Evolutionary conservation across 2,888 invertebrate genomes (phyloP), one percentile per base, ranked within the genome.

Genomic region (Drosophila tanythrix): DNA sequence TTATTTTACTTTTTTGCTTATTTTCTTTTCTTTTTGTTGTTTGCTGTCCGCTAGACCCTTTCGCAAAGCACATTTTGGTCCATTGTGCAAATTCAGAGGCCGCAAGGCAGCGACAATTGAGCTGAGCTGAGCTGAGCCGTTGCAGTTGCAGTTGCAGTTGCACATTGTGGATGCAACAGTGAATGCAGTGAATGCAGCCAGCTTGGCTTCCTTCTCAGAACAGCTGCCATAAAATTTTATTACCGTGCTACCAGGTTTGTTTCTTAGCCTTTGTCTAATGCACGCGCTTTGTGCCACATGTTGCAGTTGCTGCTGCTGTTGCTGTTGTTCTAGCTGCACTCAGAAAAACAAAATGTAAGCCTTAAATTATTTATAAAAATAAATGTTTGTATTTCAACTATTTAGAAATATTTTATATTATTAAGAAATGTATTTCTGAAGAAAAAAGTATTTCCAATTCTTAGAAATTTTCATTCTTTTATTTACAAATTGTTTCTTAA

Each of bases 161-260:
- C 69, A 62, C 58, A 46, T 46, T 46, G 46, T 46, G 46, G 46
- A 25, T 63, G 63, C 68, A 74, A 27, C 27, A 38, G 69, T 74
- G 81, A 79, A 76, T 82, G 81, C 82, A 79, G 50, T 79, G 40
- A 43, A 25, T 46, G 46, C 46, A 25, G 8, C 8, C 15, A 25
- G 46, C 46, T 46, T 46, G 25, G 46, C 46, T 46, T 67, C 76
- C 79, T 82, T 82, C 82, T 61, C 35, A 65, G 77, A 82, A 76
- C 80, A 82, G 79, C 82, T 83, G 80, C 84, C 89, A 90, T 91
- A 90, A 91, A 91, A 91, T 89, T 91, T 91, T 91, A 91, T 90
- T 86, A 83, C 82, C 70, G 66, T 80, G 91, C 91, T 91, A 91
- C 91, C 91, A 76, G 87, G 77, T 79, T 85, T 84, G 70, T 18